These are phyloP conservation scores for Fregata magnificens DNA, from an alignment of 2,113 vertebrate genomes.

Conservation along the genomic window DNA sequence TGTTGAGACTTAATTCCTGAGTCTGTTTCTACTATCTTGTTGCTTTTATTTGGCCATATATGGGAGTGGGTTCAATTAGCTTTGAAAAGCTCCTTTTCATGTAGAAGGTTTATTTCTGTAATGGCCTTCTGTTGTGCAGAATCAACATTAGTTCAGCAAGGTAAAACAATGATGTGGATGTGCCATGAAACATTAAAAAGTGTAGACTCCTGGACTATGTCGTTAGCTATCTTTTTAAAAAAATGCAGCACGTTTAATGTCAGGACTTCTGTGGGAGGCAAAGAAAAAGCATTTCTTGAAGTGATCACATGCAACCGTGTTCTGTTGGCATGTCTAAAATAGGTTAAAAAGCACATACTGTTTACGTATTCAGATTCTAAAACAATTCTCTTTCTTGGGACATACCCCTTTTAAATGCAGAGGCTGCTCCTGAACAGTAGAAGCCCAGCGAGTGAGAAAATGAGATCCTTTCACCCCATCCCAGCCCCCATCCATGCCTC, in stretches of 20 bases:
- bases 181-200: not conserved
- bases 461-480: fast-evolving
- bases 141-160: not conserved
- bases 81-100: not conserved
- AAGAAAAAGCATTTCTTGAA: not conserved
- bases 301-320: fast-evolving
- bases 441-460: not conserved
- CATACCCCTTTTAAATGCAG: not conserved
- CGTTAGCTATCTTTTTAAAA: not conserved
- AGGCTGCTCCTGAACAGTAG: not conserved
- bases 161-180: not conserved
- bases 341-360: not conserved
- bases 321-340: not conserved
- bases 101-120: not conserved
- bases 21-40: not conserved
- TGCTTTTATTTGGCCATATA: not conserved
- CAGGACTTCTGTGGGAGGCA: not conserved
- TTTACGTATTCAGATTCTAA: not conserved
- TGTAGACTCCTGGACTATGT: not conserved
- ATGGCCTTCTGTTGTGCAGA: not conserved
- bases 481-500: fast-evolving
- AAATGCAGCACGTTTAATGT: not conserved
- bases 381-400: not conserved
- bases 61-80: not conserved
- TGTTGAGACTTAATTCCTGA: not conserved